Base-by-base conservation (phyloP, 2,888 invertebrate genomes). In the Drosophila quinaria region DNA sequence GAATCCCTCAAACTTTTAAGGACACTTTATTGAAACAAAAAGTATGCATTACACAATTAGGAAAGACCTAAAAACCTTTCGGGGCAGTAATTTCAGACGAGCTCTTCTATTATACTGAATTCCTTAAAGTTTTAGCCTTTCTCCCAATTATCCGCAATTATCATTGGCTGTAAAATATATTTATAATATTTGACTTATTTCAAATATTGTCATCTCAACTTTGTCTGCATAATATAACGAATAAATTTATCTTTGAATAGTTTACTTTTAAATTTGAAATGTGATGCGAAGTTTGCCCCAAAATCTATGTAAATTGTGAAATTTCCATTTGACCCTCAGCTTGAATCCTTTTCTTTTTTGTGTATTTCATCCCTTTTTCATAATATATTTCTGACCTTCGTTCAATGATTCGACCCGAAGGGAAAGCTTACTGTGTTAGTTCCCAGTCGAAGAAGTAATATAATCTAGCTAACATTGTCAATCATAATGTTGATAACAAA, bases 401-500 rank as follows among this genome's bases (percentile, higher is more conserved):
- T 70, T 39, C 33, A 35, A 41, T 39, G 37, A 49, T 59, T 42
- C 61, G 50, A 81, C 54, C 67, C 78, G 22, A 56, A 33, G 74
- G 59, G 52, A 44, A 55, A 62, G 61, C 83, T 69, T 69, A 66
- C 51, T 17, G 44, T 50, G 72, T 46, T 50, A 67, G 73, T 73
- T 68, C 10, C 6, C n/a, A 25, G 52, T 59, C 33, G 25, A 51
- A 50, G 29, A 22, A 22, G 19, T 56, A 63, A 76, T 79, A 58
- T 80, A 88, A 86, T 80, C 83, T 88, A 85, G 65, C 74, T 77
- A 64, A 63, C 71, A 82, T 78, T 78, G 61, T 31, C 66, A 70
- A 64, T 70, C 68, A 70, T 56, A 58, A 52, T 68, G 74, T 49
- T 59, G 76, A 77, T 82, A 73, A 80, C 71, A 86, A 86, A 83